Conservation (phyloP, 2,888 invertebrate genomes). For the Euplagia quadripunctaria region DNA sequence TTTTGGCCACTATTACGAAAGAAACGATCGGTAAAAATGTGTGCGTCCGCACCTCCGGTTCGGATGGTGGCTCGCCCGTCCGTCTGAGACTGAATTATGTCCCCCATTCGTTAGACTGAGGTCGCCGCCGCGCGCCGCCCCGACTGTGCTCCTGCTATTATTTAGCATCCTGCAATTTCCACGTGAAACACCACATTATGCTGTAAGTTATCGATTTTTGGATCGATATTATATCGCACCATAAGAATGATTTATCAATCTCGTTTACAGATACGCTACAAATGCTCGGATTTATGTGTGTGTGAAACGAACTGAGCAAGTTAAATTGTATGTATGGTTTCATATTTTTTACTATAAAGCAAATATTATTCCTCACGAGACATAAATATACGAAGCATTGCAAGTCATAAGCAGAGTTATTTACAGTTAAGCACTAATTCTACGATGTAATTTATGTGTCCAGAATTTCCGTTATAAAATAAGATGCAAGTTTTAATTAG, state of each 20-base stretch:
- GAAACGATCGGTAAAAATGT: background rate
- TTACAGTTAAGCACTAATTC: background rate
- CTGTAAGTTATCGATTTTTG: slow-evolving; percentile 30
- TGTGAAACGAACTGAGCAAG: background rate
- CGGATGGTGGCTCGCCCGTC: background rate
- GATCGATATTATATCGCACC: slow-evolving; percentile 4
- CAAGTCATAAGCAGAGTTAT: background rate
- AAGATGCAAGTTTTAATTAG: slow-evolving; percentile 41
- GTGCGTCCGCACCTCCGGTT: background rate
- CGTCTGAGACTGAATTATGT: slow-evolving; percentile 46
- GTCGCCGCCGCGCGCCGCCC: slow-evolving; percentile 12
- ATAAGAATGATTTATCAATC: slow-evolving; percentile 13
- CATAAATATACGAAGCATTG: background rate
- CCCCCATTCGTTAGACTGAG: slow-evolving; percentile 49
- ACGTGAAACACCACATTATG: slow-evolving; percentile 35
- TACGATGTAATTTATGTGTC: background rate
- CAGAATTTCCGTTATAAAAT: slow-evolving; percentile 30
- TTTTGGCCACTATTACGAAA: background rate
- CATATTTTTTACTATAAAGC: background rate
- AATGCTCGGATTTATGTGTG: background rate
- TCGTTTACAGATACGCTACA: slow-evolving; percentile 6
- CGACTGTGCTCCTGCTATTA: slow-evolving; percentile 21
- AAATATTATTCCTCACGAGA: background rate
- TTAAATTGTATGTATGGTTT: background rate
- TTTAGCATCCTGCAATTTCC: slow-evolving; percentile 42